Percentiles rank a stretch among this genome's conserved stretches.
These are phyloP conservation scores for Cheiracanthium punctorium DNA, from an alignment of 2,888 invertebrate species.

Conservation along the genomic window DNA sequence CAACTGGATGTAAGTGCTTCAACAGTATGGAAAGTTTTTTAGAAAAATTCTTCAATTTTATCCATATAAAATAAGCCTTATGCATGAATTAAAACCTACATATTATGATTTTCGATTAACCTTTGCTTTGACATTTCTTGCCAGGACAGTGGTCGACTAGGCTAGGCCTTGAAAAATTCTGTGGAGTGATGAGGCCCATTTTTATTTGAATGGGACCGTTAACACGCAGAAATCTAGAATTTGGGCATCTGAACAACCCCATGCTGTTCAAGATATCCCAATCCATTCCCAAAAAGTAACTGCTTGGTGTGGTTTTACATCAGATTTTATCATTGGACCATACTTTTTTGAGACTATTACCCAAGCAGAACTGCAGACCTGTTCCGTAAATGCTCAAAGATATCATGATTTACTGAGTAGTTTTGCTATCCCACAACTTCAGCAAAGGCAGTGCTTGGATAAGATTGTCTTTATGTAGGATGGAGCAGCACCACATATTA, in stretches of 20 bases:
- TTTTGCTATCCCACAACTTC: conserved; percentile 8
- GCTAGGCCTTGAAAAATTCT: too few relatives aligned
- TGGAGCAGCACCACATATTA: conserved; percentile 19
- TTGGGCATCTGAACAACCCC: neutral
- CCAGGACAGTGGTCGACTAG: too few relatives aligned
- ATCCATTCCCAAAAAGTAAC: neutral
- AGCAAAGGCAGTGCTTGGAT: neutral
- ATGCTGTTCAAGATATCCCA: neutral
- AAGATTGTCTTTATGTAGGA: conserved; percentile 2
- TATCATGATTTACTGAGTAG: neutral
- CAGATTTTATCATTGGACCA: neutral
- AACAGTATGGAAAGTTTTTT: too few relatives aligned
- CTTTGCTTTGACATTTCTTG: too few relatives aligned
- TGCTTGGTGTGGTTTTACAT: conserved; percentile 6
- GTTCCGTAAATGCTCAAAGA: neutral
- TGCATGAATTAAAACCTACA: too few relatives aligned
- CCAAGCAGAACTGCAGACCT: neutral
- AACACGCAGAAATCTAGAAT: neutral
- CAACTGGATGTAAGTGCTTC: too few relatives aligned
- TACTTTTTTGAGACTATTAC: neutral
- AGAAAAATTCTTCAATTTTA: too few relatives aligned
- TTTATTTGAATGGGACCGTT: too few relatives aligned
- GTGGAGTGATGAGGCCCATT: too few relatives aligned
- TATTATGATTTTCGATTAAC: too few relatives aligned
- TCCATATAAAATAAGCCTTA: too few relatives aligned